Conservation (phyloP, 2,797 vertebrate species). For the Pseudochromis fuscus region DNA sequence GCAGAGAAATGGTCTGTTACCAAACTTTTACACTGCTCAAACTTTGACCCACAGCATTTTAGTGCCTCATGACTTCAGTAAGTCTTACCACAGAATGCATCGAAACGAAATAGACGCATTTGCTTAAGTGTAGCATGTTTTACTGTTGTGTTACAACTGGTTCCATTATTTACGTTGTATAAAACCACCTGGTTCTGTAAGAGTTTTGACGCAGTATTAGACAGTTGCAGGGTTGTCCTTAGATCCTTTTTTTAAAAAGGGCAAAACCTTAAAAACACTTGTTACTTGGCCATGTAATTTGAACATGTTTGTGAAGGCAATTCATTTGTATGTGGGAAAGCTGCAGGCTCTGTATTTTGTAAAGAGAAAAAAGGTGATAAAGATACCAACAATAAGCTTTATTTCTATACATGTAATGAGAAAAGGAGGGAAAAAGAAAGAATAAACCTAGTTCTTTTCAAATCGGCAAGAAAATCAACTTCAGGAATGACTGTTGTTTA, state of each 20-base stretch:
- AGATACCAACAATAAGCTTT: slow-evolving; percentile 56
- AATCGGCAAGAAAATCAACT: not conserved
- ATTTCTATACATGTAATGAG: slow-evolving; percentile 71
- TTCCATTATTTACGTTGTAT: not conserved
- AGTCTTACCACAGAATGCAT: too few species aligned
- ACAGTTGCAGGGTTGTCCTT: too few species aligned
- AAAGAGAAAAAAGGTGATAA: not conserved
- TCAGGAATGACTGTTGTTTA: not conserved
- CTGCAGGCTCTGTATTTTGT: not conserved
- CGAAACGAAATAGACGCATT: not conserved
- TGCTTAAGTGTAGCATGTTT: not conserved
- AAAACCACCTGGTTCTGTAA: too few species aligned
- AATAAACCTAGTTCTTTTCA: not conserved
- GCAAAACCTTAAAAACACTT: too few species aligned
- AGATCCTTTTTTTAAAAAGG: too few species aligned
- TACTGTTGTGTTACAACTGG: not conserved
- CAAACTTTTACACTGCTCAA: not conserved
- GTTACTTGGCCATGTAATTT: too few species aligned
- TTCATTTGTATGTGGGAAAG: too few species aligned
- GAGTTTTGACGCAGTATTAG: too few species aligned
- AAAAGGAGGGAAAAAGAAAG: slow-evolving; percentile 14
- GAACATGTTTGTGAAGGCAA: too few species aligned
- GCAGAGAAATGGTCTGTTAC: not conserved
- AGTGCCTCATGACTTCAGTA: not conserved
- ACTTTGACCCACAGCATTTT: not conserved